phyloP scores from a whole-genome alignment of 2,888 invertebrate genomes.

The Amblyjoppa proteus region DNA sequence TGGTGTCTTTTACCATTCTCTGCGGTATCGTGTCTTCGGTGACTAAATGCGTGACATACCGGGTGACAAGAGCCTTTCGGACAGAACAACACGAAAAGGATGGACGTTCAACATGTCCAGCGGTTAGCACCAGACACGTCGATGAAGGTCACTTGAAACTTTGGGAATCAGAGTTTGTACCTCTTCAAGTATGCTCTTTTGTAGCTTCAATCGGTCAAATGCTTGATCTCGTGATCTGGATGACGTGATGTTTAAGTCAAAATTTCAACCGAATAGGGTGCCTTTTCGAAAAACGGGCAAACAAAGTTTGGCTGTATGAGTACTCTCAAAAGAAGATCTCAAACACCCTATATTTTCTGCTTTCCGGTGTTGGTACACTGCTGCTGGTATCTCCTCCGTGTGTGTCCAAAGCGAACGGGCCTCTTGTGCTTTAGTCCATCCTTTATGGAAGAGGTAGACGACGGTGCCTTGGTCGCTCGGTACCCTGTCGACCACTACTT shows the following conservation, averaged over 20 bases:
- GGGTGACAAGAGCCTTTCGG: not conserved
- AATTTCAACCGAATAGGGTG: not conserved
- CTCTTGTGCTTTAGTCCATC: constrained; percentile 67
- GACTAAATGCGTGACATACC: not conserved
- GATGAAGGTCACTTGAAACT: not conserved
- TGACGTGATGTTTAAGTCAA: not conserved
- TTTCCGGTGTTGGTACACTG: constrained; percentile 21
- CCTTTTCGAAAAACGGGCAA: not conserved
- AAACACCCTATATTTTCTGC: not conserved
- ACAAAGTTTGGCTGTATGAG: not conserved
- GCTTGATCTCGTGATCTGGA: not conserved
- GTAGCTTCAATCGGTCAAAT: not conserved
- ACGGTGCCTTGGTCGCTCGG: constrained; percentile 17
- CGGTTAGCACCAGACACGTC: not conserved
- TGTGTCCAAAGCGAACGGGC: constrained; percentile 25
- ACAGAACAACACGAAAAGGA: not conserved
- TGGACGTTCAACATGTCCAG: not conserved
- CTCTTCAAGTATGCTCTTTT: not conserved
- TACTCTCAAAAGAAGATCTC: not conserved
- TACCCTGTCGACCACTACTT: constrained; percentile 67
- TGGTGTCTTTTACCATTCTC: constrained; percentile 34
- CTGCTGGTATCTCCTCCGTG: constrained; percentile 38
- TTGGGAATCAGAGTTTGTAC: not conserved
- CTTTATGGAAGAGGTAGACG: constrained; percentile 75
- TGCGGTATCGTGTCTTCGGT: not conserved